Evolutionary conservation across 2,888 invertebrate species (phyloP).

Genomic region (Himalopsyche tibetana): DNA sequence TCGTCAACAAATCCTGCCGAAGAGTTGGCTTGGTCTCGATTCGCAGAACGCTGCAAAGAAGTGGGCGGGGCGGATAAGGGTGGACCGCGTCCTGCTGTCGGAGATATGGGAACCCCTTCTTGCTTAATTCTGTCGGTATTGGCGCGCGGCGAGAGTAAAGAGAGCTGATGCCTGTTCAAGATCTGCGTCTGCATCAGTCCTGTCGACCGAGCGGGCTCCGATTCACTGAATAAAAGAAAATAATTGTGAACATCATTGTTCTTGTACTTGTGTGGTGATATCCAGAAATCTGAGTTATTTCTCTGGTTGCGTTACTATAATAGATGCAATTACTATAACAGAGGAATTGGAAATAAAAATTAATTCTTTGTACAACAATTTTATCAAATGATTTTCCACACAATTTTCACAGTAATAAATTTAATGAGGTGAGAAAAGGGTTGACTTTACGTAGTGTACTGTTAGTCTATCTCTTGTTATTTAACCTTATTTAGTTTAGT

Average conservation of each 20-base stretch:
- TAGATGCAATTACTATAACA: too few relatives aligned
- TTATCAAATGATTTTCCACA: too few relatives aligned
- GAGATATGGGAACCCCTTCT: constrained; percentile 48
- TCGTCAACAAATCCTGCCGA: constrained; percentile 10
- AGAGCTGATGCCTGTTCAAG: constrained; percentile 46
- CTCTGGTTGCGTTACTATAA: too few relatives aligned
- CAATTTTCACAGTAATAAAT: too few relatives aligned
- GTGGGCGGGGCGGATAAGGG: constrained; percentile 59
- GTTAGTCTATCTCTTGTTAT: too few relatives aligned
- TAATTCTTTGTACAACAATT: too few relatives aligned
- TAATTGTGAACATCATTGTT: neutral
- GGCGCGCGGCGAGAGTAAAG: constrained; percentile 54
- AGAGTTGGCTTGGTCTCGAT: constrained; percentile 27
- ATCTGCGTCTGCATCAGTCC: constrained; percentile 15
- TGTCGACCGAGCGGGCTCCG: neutral
- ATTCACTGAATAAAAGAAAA: neutral
- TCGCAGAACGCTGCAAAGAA: constrained; percentile 17
- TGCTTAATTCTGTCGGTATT: constrained; percentile 45
- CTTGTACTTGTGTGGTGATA: too few relatives aligned
- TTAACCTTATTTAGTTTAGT: too few relatives aligned
- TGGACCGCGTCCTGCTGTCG: constrained; percentile 43
- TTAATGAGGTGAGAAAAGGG: too few relatives aligned
- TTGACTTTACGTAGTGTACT: too few relatives aligned
- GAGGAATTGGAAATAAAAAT: too few relatives aligned
- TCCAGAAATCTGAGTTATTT: too few relatives aligned